Evolutionary conservation across 2,113 vertebrate species (phyloP), one percentile per base, ranked within the genome.

Genomic region (Rhinopomastus cyanomelas): DNA sequence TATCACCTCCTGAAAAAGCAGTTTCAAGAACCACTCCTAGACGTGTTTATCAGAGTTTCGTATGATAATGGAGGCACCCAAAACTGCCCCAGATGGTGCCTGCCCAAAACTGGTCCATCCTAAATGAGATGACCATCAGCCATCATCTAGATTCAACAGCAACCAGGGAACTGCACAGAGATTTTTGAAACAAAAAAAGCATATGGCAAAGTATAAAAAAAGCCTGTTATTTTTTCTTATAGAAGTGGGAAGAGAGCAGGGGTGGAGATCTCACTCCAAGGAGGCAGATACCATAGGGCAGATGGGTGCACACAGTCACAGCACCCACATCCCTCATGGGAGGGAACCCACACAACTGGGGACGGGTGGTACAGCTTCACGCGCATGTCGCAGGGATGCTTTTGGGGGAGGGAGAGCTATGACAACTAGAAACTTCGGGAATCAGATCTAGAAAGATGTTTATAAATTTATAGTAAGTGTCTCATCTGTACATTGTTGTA

Each of bases 1-100:
- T 17, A 77, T 7, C 51, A 21, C 7, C 36, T 46, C 30, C 64
- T 73, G 68, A 66, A 80, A 83, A 83, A 81, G 32, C 80, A 71
- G 34, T 34, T 81, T 56, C 49, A 36, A 20, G 42, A 71, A 56
- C 11, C 17, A 19, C 42, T 71, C 60, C 14, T 30, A 5, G 14
- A 77, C 21, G 16, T 1, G 19, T 8, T 30, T 25, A 51, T 12
- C 69, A 78, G n/a, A 80, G 30, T 56, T 89, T 3, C 32, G 21
- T 14, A 34, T 0, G 1, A 26, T 4, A 44, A 4, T 14, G 22
- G 2, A 15, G 55, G 9, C 5, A n/a, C 7, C 17, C 11, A 6
- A 57, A 92, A 36, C 39, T 66, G 32, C 37, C 51, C 2, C 0
- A 32, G 23, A 36, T 23, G 8, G 5, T 67, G 44, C 37, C 59